Base-by-base conservation (phyloP, 2,113 vertebrate species). In the Apeltes quadracus region DNA sequence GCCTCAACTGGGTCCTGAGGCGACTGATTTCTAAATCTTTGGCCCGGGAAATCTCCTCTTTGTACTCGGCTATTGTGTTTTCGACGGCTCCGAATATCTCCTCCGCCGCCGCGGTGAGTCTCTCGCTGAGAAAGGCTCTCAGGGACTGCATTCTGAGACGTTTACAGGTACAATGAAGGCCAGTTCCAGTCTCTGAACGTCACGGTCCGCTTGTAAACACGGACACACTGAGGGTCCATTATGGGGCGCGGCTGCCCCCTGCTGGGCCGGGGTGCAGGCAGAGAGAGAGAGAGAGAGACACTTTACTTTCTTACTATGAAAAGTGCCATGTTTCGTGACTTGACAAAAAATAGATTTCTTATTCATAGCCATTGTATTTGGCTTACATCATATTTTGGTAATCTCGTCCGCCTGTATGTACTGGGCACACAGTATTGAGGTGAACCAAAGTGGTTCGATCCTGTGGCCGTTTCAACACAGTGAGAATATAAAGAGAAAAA, bases 151-250 rank as follows among this genome's bases (percentile, higher is more conserved):
- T 91, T 29, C 12, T 63, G 69, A 32, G 18, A 41, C 23, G 1
- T 57, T 41, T 54, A 3, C 1, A 0, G 4, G 2, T 10, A 3
- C 20, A 58, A 56, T 20, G 1, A 46, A 44, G 44, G 69, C 79
- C 73, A 77, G 16, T 66, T 85, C 55, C 32, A 56, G 78, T 80
- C 82, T 55, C 12, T 68, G 78, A 44, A 86, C 89, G 90, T 91
- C 85, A 91, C 90, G 91, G 85, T 90, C 76, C 79, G 65, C 72
- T 87, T 89, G 89, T 91, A 91, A 91, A 92, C 83, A 91, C 76
- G 76, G 84, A 90, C 64, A 63, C 58, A 23, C 41, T 29, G 7
- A 20, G 23, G 0, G 61, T 0, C 7, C n/a, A 20, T 0, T 3
- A 14, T 7, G 11, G 8, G 18, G 2, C 1, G 16, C 5, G 5